Evolutionary conservation across 2,797 vertebrate species (phyloP).

Genomic region (Betta splendens): DNA sequence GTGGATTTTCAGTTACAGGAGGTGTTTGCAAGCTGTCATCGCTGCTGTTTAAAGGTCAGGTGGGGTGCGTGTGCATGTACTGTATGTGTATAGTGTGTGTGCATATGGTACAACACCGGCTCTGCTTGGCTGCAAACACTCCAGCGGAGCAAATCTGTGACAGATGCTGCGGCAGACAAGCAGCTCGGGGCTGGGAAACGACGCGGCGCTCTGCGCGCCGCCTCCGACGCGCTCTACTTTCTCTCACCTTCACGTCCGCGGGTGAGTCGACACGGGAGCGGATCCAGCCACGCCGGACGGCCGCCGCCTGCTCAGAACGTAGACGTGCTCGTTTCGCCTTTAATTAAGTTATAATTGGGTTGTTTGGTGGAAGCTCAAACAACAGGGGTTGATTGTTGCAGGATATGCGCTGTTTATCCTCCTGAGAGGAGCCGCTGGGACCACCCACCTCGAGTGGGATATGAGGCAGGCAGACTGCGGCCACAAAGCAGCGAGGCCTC

Average conservation of each 20-base stretch:
- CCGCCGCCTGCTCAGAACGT: constrained; percentile 30
- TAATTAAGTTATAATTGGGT: constrained; percentile 54
- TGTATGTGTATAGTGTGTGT: constrained; percentile 20
- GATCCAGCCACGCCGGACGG: constrained; percentile 33
- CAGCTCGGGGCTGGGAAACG: constrained; percentile 31
- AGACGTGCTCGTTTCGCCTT: constrained; percentile 28
- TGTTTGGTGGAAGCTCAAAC: constrained; percentile 52
- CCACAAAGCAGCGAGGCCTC: constrained; percentile 70
- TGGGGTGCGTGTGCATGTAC: constrained; percentile 26
- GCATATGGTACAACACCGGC: constrained; percentile 50
- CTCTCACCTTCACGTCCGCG: constrained; percentile 43
- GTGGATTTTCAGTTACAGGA: constrained; percentile 66
- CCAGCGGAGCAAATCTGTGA: constrained; percentile 59
- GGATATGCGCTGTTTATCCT: constrained; percentile 62
- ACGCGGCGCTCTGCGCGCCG: constrained; percentile 35
- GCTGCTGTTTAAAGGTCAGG: constrained; percentile 70
- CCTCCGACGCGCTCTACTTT: constrained; percentile 44
- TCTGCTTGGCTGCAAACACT: constrained; percentile 51
- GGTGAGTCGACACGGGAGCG: constrained; percentile 42
- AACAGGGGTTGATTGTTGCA: constrained; percentile 46
- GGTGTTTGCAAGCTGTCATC: constrained; percentile 63
- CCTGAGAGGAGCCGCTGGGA: constrained; percentile 60
- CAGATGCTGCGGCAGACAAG: constrained; percentile 54
- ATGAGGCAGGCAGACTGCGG: constrained; percentile 65
- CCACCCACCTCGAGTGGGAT: constrained; percentile 77